Percentiles rank a stretch among this genome's conserved stretches.
Conservation (phyloP, 2,113 vertebrate genomes). For the Macroglossus sobrinus region DNA sequence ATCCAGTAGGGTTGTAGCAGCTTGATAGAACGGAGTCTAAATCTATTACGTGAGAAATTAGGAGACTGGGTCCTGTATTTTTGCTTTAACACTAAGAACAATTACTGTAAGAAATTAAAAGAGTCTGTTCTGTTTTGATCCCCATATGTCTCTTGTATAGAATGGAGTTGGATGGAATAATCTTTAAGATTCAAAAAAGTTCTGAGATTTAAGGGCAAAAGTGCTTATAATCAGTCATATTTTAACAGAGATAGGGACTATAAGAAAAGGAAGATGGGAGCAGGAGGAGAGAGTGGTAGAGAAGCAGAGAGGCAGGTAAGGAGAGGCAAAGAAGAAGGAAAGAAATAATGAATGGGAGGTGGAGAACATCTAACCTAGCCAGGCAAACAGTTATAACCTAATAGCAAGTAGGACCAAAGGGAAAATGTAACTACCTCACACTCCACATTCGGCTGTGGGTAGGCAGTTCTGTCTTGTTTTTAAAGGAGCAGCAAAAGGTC, state of each 20-base stretch:
- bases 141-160: background rate
- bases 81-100: background rate
- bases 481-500: background rate
- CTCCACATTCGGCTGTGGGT: background rate
- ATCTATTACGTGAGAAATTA: background rate
- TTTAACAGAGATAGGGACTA: background rate
- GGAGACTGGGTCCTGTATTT: background rate
- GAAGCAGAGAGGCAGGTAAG: background rate
- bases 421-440: background rate
- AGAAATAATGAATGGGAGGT: background rate
- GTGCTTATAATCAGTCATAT: background rate
- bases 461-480: background rate
- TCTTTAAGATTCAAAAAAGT: background rate
- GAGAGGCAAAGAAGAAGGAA: background rate
- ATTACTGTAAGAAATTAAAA: background rate
- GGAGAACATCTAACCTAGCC: background rate
- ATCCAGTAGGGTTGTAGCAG: background rate
- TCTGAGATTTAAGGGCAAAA: background rate
- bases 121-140: background rate
- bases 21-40: background rate
- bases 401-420: background rate
- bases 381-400: background rate
- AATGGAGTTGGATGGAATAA: background rate
- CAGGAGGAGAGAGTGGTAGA: background rate
- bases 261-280: background rate